Percentiles rank a stretch among this genome's conserved stretches.
Conservation (phyloP, 1,140 invertebrate genomes). For the Coenobita brevimanus region DNA sequence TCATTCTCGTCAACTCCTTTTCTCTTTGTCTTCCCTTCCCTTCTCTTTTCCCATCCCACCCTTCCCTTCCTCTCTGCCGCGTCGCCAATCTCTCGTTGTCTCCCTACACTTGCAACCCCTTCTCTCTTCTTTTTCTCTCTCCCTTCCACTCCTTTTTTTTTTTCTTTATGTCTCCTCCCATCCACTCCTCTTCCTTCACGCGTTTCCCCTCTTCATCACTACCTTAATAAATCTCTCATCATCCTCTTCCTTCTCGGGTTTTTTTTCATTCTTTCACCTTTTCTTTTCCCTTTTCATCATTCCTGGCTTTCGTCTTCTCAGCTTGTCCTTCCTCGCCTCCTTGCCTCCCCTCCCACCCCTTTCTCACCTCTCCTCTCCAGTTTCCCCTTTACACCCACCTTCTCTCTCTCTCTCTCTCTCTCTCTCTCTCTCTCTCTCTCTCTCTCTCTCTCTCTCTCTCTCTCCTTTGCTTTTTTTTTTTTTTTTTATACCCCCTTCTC, state of each 20-base stretch:
- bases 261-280: background rate
- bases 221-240: background rate
- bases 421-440: constrained; percentile 3
- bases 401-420: background rate
- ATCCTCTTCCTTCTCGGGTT: background rate
- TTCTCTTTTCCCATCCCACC: constrained; percentile 10
- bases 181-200: background rate
- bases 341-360: background rate
- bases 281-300: background rate
- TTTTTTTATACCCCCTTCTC: background rate
- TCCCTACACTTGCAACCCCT: background rate
- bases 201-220: background rate
- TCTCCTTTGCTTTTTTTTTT: background rate
- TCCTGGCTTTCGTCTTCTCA: background rate
- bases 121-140: background rate
- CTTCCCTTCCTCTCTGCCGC: background rate
- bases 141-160: background rate
- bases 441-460: background rate
- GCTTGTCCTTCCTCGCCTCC: background rate
- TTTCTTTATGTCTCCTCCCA: too few species aligned
- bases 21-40: constrained; percentile 7
- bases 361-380: background rate
- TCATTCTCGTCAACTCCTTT: background rate
- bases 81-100: background rate
- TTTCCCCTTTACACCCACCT: background rate